Evolutionary conservation across 2,113 vertebrate species (phyloP).

Genomic region (Osmerus eperlanus): DNA sequence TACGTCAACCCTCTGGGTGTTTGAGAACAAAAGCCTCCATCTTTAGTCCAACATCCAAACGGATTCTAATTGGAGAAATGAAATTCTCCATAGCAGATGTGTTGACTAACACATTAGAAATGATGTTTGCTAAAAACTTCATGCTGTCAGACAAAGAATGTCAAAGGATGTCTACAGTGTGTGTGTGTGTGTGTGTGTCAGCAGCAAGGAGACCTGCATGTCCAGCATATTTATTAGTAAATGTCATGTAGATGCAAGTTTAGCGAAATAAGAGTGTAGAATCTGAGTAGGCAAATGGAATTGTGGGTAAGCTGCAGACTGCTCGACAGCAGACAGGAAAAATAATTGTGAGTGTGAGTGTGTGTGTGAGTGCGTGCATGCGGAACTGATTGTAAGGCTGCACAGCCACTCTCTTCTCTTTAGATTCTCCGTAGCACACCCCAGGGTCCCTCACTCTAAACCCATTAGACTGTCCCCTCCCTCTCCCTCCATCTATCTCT

Average conservation of each 20-base stretch:
- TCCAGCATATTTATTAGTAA: neutral
- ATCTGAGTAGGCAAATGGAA: neutral
- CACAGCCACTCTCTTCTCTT: constrained; percentile 10
- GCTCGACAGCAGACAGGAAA: constrained; percentile 6
- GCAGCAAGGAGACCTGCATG: neutral
- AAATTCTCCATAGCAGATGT: too few species aligned
- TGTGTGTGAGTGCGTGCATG: neutral
- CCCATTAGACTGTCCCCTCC: constrained; percentile 11
- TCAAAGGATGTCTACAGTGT: neutral
- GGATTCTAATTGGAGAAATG: too few species aligned
- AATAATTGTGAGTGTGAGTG: neutral
- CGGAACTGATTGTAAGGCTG: neutral
- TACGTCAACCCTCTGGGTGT: too few species aligned
- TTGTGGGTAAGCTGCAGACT: neutral
- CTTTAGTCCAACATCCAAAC: too few species aligned
- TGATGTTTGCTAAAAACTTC: too few species aligned
- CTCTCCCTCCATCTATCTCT: neutral
- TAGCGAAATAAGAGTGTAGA: constrained; percentile 2
- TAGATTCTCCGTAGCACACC: constrained; percentile 5
- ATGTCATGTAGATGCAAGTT: neutral
- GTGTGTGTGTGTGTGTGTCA: constrained; percentile 5
- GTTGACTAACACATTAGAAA: too few species aligned
- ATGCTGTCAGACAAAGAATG: too few species aligned
- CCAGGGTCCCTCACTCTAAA: constrained; percentile 3
- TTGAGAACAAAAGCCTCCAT: too few species aligned